A percentile compares a stretch with the other conserved stretches of the same genome.
Conservation (phyloP, 2,888 invertebrate genomes). For the Tyria jacobaeae region DNA sequence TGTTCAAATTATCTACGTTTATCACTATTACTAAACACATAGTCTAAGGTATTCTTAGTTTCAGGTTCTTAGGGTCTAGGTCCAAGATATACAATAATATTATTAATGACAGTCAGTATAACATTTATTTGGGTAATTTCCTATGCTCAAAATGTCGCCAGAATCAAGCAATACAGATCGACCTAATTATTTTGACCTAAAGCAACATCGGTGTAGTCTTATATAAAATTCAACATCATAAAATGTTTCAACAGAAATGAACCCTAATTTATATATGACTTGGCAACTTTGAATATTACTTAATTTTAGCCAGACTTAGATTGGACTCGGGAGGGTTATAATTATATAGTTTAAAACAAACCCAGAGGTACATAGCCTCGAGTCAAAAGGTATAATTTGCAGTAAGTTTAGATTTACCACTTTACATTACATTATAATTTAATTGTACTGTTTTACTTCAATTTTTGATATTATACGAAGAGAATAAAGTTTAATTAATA, state of each 20-base stretch:
- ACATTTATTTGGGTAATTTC: no score
- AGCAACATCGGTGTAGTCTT: not conserved
- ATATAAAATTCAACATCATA: not conserved
- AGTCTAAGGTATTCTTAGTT: no score
- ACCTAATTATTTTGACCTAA: conserved; percentile 1
- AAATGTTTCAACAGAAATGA: not conserved
- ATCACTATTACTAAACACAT: no score
- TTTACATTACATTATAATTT: not conserved
- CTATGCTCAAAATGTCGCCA: no score
- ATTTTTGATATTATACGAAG: not conserved
- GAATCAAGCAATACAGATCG: no score
- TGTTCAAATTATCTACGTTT: no score
- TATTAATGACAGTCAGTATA: no score
- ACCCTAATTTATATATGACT: conserved; percentile 1
- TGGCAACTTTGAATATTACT: not conserved
- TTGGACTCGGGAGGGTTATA: not conserved
- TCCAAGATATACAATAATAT: no score
- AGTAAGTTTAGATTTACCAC: not conserved
- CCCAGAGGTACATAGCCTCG: conserved; percentile 9
- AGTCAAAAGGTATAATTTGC: not conserved
- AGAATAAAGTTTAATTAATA: no score
- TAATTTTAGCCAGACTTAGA: conserved; percentile 1
- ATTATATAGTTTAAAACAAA: conserved; percentile 2
- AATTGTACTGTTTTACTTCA: not conserved
- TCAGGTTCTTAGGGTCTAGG: no score